Percentiles rank a stretch among this genome's conserved stretches.
phyloP scores from a whole-genome alignment of 2,888 invertebrate genomes.

The Antheraea assamensis region DNA sequence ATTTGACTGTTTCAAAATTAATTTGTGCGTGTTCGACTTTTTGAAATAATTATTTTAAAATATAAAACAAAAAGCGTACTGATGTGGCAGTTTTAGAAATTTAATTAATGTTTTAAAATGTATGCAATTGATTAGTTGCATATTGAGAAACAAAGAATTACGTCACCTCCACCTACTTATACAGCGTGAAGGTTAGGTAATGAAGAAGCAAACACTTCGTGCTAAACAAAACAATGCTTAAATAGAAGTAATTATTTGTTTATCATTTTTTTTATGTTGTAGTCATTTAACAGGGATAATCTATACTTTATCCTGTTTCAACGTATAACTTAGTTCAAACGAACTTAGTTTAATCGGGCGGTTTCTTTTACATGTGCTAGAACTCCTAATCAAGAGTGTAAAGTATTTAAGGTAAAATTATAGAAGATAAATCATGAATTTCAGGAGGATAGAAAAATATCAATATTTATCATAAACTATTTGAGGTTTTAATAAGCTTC shows the following conservation, averaged over 20 bases:
- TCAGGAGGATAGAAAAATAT: too few species aligned
- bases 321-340: background rate
- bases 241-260: background rate
- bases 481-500: too few species aligned
- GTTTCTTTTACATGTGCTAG: background rate
- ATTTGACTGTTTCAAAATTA: too few species aligned
- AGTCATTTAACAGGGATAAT: background rate
- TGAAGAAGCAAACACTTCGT: constrained; percentile 9
- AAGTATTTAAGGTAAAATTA: background rate
- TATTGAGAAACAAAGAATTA: background rate
- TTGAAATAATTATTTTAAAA: background rate
- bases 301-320: background rate
- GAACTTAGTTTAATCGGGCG: background rate
- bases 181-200: constrained; percentile 16
- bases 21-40: too few species aligned
- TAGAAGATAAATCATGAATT: too few species aligned
- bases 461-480: too few species aligned
- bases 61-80: background rate
- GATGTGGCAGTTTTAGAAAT: background rate
- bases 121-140: background rate
- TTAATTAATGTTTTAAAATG: background rate
- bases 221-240: constrained; percentile 8
- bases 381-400: background rate
- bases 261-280: background rate
- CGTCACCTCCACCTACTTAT: constrained; percentile 14